phyloP scores from a whole-genome alignment of 2,113 vertebrate genomes.

The Bufo gargarizans region DNA sequence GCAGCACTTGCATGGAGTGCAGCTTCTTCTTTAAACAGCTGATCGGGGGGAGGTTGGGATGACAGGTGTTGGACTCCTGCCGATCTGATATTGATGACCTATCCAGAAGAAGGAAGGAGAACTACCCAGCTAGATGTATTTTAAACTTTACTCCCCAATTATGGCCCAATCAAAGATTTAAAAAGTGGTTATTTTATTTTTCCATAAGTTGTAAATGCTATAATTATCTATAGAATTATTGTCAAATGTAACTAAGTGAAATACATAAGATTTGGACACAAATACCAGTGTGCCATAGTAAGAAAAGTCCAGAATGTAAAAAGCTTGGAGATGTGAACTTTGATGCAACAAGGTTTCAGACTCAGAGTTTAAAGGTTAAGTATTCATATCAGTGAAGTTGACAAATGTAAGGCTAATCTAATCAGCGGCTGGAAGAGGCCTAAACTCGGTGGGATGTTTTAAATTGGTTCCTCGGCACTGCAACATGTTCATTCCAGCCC shows the following conservation, averaged over 20 bases:
- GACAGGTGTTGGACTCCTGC: too few relatives aligned
- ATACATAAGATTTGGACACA: neutral
- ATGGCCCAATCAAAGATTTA: too few relatives aligned
- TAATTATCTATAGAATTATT: too few relatives aligned
- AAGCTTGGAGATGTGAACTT: conserved; percentile 14
- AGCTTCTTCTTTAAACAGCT: too few relatives aligned
- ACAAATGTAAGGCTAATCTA: conserved; percentile 78
- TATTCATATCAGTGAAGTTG: conserved; percentile 71
- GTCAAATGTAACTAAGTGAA: too few relatives aligned
- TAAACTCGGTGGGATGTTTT: conserved; percentile 68
- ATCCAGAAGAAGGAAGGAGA: neutral
- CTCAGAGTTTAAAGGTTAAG: conserved; percentile 69
- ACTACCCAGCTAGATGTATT: too few relatives aligned
- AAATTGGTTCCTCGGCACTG: conserved; percentile 70
- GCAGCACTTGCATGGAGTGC: too few relatives aligned
- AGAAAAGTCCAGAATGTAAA: neutral
- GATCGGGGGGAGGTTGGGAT: too few relatives aligned
- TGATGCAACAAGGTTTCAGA: conserved; percentile 1
- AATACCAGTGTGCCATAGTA: neutral
- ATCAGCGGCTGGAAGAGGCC: conserved; percentile 68
- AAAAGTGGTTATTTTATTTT: too few relatives aligned
- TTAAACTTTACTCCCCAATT: neutral
- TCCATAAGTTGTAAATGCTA: too few relatives aligned
- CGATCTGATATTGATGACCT: too few relatives aligned
- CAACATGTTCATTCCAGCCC: conserved; percentile 72